phyloP scores from a whole-genome alignment of 2,113 vertebrate genomes.

The Tor tambroides region DNA sequence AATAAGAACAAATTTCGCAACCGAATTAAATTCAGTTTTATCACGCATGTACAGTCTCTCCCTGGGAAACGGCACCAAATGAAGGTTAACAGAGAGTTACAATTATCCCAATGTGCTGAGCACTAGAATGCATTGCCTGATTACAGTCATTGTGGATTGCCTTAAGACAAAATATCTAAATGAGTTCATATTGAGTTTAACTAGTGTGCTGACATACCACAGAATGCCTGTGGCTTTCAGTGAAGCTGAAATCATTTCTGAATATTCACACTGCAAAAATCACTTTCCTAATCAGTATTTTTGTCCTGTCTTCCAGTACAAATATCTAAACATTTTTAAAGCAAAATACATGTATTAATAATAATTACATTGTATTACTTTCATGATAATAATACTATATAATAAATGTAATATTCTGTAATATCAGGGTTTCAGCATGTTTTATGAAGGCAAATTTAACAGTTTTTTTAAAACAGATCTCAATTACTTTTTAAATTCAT shows the following conservation, averaged over 20 bases:
- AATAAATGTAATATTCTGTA: not conserved
- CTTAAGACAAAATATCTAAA: constrained; percentile 49
- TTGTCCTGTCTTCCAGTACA: not conserved
- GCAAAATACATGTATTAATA: not conserved
- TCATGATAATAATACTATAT: not conserved
- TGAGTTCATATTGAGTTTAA: constrained; percentile 45
- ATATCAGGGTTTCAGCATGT: not conserved
- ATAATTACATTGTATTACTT: not conserved
- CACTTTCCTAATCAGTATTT: not conserved
- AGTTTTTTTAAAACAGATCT: no score
- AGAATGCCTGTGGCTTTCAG: not conserved
- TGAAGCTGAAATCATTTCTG: not conserved
- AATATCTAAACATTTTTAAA: not conserved
- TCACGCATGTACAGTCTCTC: constrained; percentile 31
- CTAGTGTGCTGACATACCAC: not conserved
- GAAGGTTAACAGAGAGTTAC: constrained; percentile 44
- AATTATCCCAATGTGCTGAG: constrained; percentile 69
- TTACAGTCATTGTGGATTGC: constrained; percentile 35
- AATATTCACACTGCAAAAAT: not conserved
- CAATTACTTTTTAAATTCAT: no score
- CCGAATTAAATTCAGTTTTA: not conserved
- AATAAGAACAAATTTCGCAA: constrained; percentile 18
- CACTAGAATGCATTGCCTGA: constrained; percentile 61
- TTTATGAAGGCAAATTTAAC: not conserved
- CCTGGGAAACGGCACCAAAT: constrained; percentile 23